Evolutionary conservation across 2,888 invertebrate species (phyloP), one percentile per base, ranked within the genome.

Genomic region (Selenia dentaria): DNA sequence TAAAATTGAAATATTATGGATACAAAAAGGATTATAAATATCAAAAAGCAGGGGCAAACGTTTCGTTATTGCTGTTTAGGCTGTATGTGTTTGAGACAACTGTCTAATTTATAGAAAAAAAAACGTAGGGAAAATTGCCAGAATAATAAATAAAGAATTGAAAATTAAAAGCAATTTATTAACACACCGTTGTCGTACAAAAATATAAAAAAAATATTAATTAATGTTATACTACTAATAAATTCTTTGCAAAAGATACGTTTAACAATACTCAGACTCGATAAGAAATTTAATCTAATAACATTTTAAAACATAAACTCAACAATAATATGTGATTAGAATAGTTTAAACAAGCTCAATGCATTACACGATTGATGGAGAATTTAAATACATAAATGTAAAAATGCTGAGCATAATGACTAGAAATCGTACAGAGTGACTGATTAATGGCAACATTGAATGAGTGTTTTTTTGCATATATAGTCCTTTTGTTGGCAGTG

Each of bases 401-500:
- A 11, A 26, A 22, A 24, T 27, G 33, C 5, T 45, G 44, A 38
- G 38, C 44, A 54, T 57, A 20, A 43, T 37, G 53, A 31, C 40
- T 44, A 50, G 51, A 45, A 31, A 6, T 33, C 9, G 26, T 25
- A 22, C 14, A 9, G 20, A 6, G 22, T 22, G 10, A 25, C 25
- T 25, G 10, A 6, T 6, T 25, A 20, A 37, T 27, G 31, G 24
- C 32, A 32, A 31, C 24, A 39, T 10, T n/a, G n/a, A 31, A 39
- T 28, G 20, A 33, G 0, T 24, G 0, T 6, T 6, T 22, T 10
- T 9, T 3, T 11, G 11, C 6, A 11, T 9, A 29, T 18, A 31
- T 32, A 40, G 36, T 41, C 41, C 41, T 11, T 16, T 27, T 16
- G 8, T 34, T 40, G 75, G 77, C 78, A 78, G 75, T 74, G 59